These are phyloP conservation scores for Melitaea athalia DNA, from an alignment of 2,888 invertebrate species.

Conservation along the genomic window DNA sequence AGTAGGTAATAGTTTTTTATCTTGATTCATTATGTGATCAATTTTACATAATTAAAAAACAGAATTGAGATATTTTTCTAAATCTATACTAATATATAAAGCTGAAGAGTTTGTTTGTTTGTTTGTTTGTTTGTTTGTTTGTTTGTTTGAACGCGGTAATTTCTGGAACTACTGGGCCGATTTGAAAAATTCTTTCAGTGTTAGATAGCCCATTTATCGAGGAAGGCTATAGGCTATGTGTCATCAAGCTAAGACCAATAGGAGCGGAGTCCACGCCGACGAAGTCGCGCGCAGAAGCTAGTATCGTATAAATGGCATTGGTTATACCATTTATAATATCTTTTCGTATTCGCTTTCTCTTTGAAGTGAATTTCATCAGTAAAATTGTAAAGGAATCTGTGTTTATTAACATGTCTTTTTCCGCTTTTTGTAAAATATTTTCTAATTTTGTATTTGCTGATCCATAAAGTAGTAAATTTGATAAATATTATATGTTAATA, in stretches of 20 bases:
- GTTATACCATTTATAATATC: conserved; percentile 27
- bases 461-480: background rate
- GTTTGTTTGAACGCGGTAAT: too few species aligned
- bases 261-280: too few species aligned
- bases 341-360: conserved; percentile 31
- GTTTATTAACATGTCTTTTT: conserved; percentile 9
- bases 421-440: background rate
- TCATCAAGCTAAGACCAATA: too few species aligned
- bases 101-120: too few species aligned
- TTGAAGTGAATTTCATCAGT: conserved; percentile 36
- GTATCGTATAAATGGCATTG: conserved; percentile 37
- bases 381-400: conserved; percentile 33
- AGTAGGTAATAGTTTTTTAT: background rate
- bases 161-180: too few species aligned
- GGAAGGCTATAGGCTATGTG: too few species aligned
- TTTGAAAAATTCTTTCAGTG: too few species aligned
- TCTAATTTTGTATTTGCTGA: background rate
- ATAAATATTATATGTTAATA: too few species aligned
- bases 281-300: too few species aligned
- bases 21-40: background rate
- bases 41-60: conserved; percentile 10
- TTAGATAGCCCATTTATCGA: too few species aligned
- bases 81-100: too few species aligned
- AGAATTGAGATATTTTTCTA: conserved; percentile 44
- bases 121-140: too few species aligned